Evolutionary conservation across 2,888 invertebrate genomes (phyloP).

Genomic region (Agrilus biguttatus): DNA sequence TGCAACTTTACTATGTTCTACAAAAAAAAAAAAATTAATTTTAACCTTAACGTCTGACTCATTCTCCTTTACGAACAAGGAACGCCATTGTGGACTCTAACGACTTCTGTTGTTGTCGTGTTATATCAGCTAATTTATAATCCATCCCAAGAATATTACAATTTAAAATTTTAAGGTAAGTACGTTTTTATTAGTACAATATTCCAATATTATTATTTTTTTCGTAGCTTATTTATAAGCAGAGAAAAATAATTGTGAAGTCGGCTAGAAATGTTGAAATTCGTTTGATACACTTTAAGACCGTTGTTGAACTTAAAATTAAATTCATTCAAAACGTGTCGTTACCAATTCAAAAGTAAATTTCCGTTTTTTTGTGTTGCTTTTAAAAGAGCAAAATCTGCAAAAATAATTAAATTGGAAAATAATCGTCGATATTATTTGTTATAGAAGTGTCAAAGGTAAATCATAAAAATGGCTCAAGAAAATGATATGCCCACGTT

Average conservation of each 20-base stretch:
- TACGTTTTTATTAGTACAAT: constrained; percentile 18
- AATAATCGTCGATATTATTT: no score
- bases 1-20: not conserved
- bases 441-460: no score
- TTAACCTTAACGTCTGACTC: constrained; percentile 9
- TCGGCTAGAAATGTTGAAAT: constrained; percentile 51
- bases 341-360: not conserved
- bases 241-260: constrained; percentile 33
- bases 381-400: no score
- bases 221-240: constrained; percentile 28
- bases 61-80: constrained; percentile 36
- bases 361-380: not conserved
- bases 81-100: constrained; percentile 79
- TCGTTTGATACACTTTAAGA: constrained; percentile 49
- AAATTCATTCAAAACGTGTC: constrained; percentile 19
- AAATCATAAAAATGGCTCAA: constrained; percentile 42
- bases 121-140: constrained; percentile 54
- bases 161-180: constrained; percentile 30
- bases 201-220: constrained; percentile 30
- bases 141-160: constrained; percentile 46
- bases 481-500: constrained; percentile 84
- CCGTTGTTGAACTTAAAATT: constrained; percentile 41
- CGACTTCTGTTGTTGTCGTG: constrained; percentile 50
- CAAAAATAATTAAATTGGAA: no score
- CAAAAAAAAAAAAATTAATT: not conserved